Evolutionary conservation across 2,888 invertebrate species (phyloP).

Genomic region (Idaea dimidiata): DNA sequence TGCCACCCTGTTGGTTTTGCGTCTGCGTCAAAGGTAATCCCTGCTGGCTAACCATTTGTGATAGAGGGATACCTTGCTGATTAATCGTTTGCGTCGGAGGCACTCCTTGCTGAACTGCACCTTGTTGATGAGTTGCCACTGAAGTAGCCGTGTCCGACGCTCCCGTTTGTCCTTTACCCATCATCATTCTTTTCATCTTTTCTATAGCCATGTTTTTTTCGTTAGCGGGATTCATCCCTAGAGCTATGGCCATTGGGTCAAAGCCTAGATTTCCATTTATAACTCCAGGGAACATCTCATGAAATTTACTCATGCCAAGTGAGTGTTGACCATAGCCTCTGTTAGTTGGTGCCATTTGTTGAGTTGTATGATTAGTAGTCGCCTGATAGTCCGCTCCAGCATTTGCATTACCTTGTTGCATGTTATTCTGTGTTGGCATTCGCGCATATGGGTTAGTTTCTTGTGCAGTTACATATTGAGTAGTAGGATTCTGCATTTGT

Average conservation of each 20-base stretch:
- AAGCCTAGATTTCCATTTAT: conserved; percentile 62
- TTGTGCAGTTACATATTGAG: conserved; percentile 36
- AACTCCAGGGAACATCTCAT: conserved; percentile 70
- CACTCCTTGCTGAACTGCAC: too few relatives aligned
- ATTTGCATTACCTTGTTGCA: conserved; percentile 26
- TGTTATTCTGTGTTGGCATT: conserved; percentile 28
- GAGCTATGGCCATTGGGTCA: conserved; percentile 72
- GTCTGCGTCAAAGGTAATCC: conserved; percentile 9
- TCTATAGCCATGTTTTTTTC: conserved; percentile 55
- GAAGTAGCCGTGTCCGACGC: conserved; percentile 31
- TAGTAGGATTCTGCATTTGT: conserved; percentile 28
- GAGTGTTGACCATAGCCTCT: conserved; percentile 47
- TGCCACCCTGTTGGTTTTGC: conserved; percentile 18
- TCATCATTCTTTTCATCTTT: conserved; percentile 57
- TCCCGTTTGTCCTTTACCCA: conserved; percentile 33
- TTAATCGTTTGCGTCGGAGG: not conserved
- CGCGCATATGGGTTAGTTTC: conserved; percentile 31
- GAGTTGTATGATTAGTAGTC: conserved; percentile 27
- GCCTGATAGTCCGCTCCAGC: not conserved
- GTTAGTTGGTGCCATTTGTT: conserved; percentile 30
- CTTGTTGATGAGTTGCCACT: conserved; percentile 29
- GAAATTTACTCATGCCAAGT: conserved; percentile 60
- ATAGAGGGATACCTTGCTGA: conserved; percentile 17
- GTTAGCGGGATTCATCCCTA: conserved; percentile 74
- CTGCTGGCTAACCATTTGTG: conserved; percentile 16